phyloP scores from a whole-genome alignment of 2,888 invertebrate genomes.

The Galeopsomyia nigrocyanea region DNA sequence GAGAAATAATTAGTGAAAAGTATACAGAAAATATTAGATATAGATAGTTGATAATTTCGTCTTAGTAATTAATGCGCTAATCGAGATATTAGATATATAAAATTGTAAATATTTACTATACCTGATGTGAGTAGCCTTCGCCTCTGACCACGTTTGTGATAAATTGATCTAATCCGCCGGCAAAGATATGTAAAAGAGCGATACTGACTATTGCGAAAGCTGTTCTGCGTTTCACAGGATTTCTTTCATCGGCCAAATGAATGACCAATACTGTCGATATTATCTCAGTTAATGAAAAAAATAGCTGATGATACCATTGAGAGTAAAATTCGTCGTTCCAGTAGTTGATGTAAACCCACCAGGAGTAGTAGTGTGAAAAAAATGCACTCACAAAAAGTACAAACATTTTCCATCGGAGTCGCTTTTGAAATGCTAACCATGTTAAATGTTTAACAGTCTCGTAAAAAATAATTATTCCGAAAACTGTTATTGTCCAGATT shows the following conservation, averaged over 20 bases:
- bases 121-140: slow-evolving; percentile 78
- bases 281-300: slow-evolving; percentile 74
- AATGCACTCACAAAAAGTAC: slow-evolving; percentile 75
- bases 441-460: slow-evolving; percentile 75
- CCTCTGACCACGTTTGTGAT: slow-evolving; percentile 75
- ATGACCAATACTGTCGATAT: slow-evolving; percentile 74
- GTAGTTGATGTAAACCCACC: slow-evolving; percentile 80
- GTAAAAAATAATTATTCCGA: slow-evolving; percentile 74
- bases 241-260: slow-evolving; percentile 72
- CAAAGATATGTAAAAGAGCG: slow-evolving; percentile 74
- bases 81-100: neutral
- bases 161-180: slow-evolving; percentile 78
- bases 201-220: slow-evolving; percentile 74
- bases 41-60: too few species aligned
- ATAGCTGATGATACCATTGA: slow-evolving; percentile 79
- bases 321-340: slow-evolving; percentile 80
- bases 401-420: slow-evolving; percentile 75
- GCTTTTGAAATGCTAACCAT: slow-evolving; percentile 70
- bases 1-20: too few species aligned
- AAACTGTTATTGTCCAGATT: slow-evolving; percentile 76
- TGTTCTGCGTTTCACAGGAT: slow-evolving; percentile 71
- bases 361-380: slow-evolving; percentile 79
- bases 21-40: too few species aligned
- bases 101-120: slow-evolving; percentile 53
- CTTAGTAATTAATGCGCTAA: neutral